Conservation (phyloP, 1,140 invertebrate genomes). For the Psilanteris sp. region DNA sequence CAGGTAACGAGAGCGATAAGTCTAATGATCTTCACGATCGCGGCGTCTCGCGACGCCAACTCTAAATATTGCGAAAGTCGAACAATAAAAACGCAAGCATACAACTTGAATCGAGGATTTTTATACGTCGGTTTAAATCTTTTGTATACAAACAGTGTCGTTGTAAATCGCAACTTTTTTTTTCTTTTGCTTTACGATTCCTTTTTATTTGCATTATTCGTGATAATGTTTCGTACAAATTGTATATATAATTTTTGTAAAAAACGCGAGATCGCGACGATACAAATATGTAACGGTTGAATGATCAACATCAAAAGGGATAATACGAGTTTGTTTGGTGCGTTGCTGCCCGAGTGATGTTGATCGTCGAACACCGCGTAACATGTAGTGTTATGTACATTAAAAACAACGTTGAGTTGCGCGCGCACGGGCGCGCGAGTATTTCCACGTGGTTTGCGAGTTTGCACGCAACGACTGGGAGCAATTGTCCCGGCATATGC, state of each 20-base stretch:
- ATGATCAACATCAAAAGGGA: background rate
- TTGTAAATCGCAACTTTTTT: conserved; percentile 13
- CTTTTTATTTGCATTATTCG: too few relatives aligned
- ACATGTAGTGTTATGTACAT: conserved; percentile 35
- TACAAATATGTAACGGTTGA: conserved; percentile 18
- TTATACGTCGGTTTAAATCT: background rate
- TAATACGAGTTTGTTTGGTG: background rate
- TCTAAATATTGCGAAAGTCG: conserved; percentile 25
- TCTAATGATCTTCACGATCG: conserved; percentile 42
- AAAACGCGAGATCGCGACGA: conserved; percentile 23
- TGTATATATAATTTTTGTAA: background rate
- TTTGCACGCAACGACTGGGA: background rate
- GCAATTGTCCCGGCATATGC: too few relatives aligned
- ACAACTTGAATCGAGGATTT: conserved; percentile 3
- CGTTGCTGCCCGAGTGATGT: background rate
- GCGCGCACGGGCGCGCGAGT: conserved; percentile 43
- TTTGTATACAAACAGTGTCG: conserved; percentile 27
- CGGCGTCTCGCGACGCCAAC: background rate
- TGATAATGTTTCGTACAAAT: background rate
- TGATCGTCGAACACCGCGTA: background rate
- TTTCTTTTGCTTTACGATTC: background rate
- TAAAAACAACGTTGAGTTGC: conserved; percentile 35
- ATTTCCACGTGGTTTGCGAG: conserved; percentile 42
- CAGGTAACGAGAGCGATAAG: conserved; percentile 62
- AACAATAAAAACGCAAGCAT: conserved; percentile 19